A percentile compares a stretch with the other conserved stretches of the same genome.
These are phyloP conservation scores for Mythimna pallens DNA, from an alignment of 2,888 invertebrate species.

Conservation along the genomic window DNA sequence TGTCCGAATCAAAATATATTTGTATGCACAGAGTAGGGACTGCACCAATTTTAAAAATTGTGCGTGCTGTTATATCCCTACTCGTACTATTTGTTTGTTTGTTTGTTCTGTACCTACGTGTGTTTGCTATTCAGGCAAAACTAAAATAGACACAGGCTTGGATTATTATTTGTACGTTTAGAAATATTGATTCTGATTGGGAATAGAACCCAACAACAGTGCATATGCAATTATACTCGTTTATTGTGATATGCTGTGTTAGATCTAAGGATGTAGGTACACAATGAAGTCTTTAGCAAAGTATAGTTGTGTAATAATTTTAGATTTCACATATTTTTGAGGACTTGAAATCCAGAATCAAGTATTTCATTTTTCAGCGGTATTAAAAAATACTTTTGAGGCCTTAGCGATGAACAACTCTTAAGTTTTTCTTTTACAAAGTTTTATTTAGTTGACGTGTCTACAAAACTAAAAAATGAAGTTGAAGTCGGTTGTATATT, in stretches of 20 bases:
- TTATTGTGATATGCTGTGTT: neutral
- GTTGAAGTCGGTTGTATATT: too few relatives aligned
- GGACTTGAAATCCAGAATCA: neutral
- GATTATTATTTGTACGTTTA: neutral
- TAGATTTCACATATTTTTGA: neutral
- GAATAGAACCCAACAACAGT: neutral
- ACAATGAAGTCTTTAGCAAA: too few relatives aligned
- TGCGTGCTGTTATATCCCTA: neutral
- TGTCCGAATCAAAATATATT: neutral
- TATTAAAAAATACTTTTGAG: neutral
- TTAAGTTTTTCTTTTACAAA: neutral
- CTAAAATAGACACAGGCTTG: neutral
- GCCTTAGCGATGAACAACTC: neutral
- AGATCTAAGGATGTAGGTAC: neutral
- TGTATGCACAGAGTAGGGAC: neutral
- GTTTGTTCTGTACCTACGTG: neutral
- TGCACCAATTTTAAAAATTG: neutral
- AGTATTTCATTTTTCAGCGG: neutral
- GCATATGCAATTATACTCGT: neutral
- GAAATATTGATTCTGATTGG: neutral
- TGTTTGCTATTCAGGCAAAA: neutral
- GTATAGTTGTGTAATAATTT: too few relatives aligned
- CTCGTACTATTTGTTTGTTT: too few relatives aligned
- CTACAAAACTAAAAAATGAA: neutral
- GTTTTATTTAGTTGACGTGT: constrained; percentile 16